Evolutionary conservation across 2,888 invertebrate genomes (phyloP), one percentile per base, ranked within the genome.

Genomic region (Xylocampa areola): DNA sequence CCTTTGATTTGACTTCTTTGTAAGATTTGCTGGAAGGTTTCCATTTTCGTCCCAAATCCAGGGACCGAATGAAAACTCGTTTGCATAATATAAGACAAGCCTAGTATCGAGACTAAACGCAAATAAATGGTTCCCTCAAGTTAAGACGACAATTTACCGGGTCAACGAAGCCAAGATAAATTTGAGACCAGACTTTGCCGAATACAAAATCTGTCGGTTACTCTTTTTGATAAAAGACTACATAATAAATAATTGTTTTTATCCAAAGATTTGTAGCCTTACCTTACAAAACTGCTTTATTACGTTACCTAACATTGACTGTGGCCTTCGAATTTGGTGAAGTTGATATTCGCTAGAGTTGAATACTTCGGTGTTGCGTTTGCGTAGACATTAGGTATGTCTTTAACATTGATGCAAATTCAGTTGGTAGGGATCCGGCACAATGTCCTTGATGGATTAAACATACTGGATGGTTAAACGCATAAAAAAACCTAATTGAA

Each of bases 71-170:
- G 81, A 84, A 87, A 87, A 84, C 84, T 87, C 86, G 86, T 89
- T 89, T 89, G 85, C 88, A 90, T 90, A 88, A 89, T 86, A 86
- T 86, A 86, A 87, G 84, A 87, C 84, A 85, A 79, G 84, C 82
- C 84, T 76, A 85, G 86, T 85, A 88, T 87, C 80, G 79, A 76
- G 83, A 82, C 87, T 88, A 87, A 89, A 88, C 85, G 85, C 85
- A 89, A 90, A 91, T 89, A 90, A 90, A 90, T 88, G 88, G 85
- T 85, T 85, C 77, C 81, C 82, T 84, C 84, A 82, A 89, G 87
- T 88, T 87, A 87, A 89, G 87, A 86, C 83, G 87, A 87, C 90
- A 89, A 90, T 91, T 90, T 89, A 76, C 77, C 89, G 89, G 88
- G 88, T 88, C 90, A 87, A 80, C 84, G 87, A 76, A 84, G 83